Percentiles rank a stretch among this genome's conserved stretches.
phyloP scores from a whole-genome alignment of 1,140 invertebrate genomes.

The Formica exsecta region DNA sequence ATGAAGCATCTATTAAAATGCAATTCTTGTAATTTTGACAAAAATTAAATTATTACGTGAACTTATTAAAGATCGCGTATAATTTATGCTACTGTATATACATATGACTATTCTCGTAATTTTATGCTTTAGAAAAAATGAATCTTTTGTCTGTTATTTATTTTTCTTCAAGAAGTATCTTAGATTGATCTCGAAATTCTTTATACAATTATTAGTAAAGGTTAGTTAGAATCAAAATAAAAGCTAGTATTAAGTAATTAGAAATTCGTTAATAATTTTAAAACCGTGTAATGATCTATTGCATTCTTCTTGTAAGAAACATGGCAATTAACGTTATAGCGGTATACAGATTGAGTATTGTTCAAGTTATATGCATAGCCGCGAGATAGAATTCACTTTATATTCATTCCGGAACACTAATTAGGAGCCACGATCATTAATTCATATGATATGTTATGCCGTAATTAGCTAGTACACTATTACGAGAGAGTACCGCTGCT shows the following conservation, averaged over 20 bases:
- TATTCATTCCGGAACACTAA: conserved; percentile 55
- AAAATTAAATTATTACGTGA: no score
- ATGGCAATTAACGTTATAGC: conserved; percentile 52
- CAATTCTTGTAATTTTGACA: no score
- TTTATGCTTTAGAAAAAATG: no score
- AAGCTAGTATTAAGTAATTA: no score
- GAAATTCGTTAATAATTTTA: not conserved
- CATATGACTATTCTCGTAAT: no score
- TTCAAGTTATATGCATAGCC: conserved; percentile 8
- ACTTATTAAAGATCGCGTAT: no score
- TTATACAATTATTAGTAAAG: not conserved
- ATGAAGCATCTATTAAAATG: no score
- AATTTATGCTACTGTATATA: no score
- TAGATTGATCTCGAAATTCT: not conserved
- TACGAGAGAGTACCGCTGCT: conserved; percentile 38
- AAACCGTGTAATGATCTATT: not conserved
- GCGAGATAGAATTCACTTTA: conserved; percentile 23
- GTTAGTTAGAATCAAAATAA: not conserved
- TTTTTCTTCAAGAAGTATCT: not conserved
- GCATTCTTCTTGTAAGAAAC: conserved; percentile 5
- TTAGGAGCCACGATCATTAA: conserved; percentile 66
- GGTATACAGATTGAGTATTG: conserved; percentile 41
- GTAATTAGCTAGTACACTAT: conserved; percentile 62
- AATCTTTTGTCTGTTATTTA: not conserved
- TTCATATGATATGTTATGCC: conserved; percentile 9